phyloP scores from a whole-genome alignment of 2,113 vertebrate genomes.

The Fregetta grallaria region DNA sequence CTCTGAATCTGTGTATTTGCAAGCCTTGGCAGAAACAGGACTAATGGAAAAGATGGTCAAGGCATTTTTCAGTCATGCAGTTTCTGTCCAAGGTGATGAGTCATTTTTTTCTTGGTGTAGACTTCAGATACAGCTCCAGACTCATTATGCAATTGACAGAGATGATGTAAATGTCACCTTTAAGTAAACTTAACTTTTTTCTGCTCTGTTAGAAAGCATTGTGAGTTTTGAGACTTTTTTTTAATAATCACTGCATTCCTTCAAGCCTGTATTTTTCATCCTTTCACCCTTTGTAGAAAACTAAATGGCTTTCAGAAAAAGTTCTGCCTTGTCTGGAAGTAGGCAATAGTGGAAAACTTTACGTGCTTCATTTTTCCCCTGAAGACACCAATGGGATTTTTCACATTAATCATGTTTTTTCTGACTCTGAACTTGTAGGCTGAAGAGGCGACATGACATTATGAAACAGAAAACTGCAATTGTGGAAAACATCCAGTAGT shows the following conservation, averaged over 20 bases:
- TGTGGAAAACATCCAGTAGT: not conserved
- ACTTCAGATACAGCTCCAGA: not conserved
- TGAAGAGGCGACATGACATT: not conserved
- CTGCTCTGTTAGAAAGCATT: not conserved
- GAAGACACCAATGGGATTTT: not conserved
- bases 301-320: not conserved
- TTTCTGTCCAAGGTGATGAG: not conserved
- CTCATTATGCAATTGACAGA: not conserved
- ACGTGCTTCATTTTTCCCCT: not conserved
- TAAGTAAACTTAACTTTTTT: not conserved
- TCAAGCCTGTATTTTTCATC: not conserved
- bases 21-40: not conserved
- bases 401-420: not conserved
- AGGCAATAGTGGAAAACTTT: not conserved
- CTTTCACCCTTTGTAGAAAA: not conserved
- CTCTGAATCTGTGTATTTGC: not conserved
- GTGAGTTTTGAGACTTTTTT: not conserved
- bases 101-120: not conserved
- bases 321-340: not conserved
- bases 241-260: not conserved
- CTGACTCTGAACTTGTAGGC: not conserved
- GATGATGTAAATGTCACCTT: not conserved
- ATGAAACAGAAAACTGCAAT: not conserved
- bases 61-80: not conserved
- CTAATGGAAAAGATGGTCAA: not conserved